phyloP scores from a whole-genome alignment of 2,888 invertebrate species.

The Megalurothrips usitatus region DNA sequence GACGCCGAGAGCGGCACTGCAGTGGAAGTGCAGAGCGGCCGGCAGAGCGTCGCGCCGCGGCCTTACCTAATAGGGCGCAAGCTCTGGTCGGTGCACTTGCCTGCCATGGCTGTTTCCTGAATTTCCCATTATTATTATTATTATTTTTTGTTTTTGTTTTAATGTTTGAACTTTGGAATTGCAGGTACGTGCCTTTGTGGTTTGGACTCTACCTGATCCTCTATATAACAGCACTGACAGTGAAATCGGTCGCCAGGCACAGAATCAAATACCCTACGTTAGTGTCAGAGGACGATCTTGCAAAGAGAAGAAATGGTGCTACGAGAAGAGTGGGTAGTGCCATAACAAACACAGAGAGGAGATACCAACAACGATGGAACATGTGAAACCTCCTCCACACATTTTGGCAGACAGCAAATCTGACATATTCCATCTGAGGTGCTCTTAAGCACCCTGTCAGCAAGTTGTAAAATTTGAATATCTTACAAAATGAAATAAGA shows the following conservation, averaged over 20 bases:
- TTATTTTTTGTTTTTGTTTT: not conserved
- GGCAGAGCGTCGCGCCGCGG: not conserved
- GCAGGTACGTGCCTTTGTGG: constrained; percentile 9
- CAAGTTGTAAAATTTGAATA: not conserved
- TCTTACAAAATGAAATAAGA: not conserved
- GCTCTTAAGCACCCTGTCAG: too few species aligned
- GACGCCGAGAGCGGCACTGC: not conserved
- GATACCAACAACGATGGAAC: not conserved
- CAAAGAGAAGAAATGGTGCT: not conserved
- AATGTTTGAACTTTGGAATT: not conserved
- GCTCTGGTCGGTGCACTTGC: not conserved
- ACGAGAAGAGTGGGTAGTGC: not conserved
- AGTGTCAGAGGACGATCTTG: not conserved
- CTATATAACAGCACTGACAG: not conserved
- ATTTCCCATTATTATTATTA: too few species aligned
- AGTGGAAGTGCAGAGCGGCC: not conserved
- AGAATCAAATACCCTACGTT: not conserved
- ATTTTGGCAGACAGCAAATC: too few species aligned
- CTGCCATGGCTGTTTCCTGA: not conserved
- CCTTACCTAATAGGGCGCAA: not conserved
- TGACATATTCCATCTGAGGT: too few species aligned
- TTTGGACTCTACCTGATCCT: not conserved
- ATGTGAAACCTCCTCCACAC: not conserved
- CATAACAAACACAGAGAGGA: not conserved
- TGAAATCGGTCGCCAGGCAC: not conserved